phyloP scores from a whole-genome alignment of 1,140 invertebrate species.

The Zophobas atratus region DNA sequence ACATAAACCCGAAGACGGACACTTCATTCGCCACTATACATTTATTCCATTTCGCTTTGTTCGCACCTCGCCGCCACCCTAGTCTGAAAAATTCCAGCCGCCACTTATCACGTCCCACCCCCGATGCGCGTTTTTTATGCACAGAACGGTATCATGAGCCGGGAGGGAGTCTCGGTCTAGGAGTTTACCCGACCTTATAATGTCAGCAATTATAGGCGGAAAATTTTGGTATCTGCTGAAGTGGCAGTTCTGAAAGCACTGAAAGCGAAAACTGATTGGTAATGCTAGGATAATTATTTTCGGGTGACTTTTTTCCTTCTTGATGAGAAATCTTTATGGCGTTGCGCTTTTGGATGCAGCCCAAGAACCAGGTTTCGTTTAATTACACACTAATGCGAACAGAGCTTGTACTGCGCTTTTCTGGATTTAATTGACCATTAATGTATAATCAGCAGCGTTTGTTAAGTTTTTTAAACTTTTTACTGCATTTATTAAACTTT shows the following conservation, averaged over 20 bases:
- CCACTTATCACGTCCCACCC: slow-evolving; percentile 4
- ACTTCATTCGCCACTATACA: slow-evolving; percentile 5
- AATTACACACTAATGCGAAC: slow-evolving; percentile 30
- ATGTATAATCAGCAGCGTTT: slow-evolving; percentile 20
- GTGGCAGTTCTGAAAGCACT: not conserved
- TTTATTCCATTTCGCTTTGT: slow-evolving; percentile 14
- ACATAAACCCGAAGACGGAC: slow-evolving; percentile 28
- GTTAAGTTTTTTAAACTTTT: not conserved
- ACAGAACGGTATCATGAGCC: too few relatives aligned
- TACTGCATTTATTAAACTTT: too few relatives aligned
- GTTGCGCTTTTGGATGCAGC: slow-evolving; percentile 4
- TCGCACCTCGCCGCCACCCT: not conserved
- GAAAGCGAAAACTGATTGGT: not conserved
- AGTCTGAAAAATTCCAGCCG: slow-evolving; percentile 10
- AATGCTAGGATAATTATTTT: not conserved
- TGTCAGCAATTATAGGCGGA: too few relatives aligned
- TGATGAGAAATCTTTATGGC: not conserved
- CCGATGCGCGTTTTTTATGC: too few relatives aligned
- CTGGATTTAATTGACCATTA: slow-evolving; percentile 28
- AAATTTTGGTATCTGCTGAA: slow-evolving; percentile 2
- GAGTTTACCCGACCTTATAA: too few relatives aligned
- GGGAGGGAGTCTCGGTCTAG: too few relatives aligned
- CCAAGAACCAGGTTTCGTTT: slow-evolving; percentile 14
- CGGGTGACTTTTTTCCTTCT: slow-evolving; percentile 15
- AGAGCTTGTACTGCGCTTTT: slow-evolving; percentile 14